Conservation (phyloP, 2,113 vertebrate species). For the Uropsilus gracilis region DNA sequence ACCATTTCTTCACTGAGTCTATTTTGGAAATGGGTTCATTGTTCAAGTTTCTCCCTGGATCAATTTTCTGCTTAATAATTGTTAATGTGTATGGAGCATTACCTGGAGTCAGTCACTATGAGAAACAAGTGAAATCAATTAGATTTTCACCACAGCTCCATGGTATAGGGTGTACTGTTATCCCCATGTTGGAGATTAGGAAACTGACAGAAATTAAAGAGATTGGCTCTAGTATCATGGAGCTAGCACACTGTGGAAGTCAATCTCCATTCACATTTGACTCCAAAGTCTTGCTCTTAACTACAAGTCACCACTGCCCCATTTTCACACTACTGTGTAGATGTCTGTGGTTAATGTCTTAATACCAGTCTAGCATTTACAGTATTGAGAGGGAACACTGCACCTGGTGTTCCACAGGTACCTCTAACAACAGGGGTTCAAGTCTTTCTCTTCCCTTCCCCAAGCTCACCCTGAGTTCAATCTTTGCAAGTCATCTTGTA, state of each 20-base stretch:
- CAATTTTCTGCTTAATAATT: neutral
- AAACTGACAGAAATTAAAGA: neutral
- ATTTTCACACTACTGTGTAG: neutral
- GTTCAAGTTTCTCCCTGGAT: slow-evolving; percentile 6
- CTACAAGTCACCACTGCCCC: neutral
- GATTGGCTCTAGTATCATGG: neutral
- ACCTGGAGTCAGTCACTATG: neutral
- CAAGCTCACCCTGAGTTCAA: neutral
- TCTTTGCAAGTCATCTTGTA: neutral
- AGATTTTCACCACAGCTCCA: neutral
- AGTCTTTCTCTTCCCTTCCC: neutral
- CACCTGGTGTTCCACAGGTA: neutral
- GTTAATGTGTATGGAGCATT: neutral
- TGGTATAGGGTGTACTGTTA: neutral
- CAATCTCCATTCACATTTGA: neutral
- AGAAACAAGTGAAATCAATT: neutral
- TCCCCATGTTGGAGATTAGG: neutral
- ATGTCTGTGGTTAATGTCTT: neutral
- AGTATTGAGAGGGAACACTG: neutral
- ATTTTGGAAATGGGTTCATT: neutral
- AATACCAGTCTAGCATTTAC: neutral
- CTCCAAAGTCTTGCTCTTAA: neutral
- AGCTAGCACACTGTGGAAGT: neutral
- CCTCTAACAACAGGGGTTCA: neutral
- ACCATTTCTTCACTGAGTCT: neutral